Base-by-base conservation (phyloP, 2,113 vertebrate species). In the Chaetodon trifascialis region DNA sequence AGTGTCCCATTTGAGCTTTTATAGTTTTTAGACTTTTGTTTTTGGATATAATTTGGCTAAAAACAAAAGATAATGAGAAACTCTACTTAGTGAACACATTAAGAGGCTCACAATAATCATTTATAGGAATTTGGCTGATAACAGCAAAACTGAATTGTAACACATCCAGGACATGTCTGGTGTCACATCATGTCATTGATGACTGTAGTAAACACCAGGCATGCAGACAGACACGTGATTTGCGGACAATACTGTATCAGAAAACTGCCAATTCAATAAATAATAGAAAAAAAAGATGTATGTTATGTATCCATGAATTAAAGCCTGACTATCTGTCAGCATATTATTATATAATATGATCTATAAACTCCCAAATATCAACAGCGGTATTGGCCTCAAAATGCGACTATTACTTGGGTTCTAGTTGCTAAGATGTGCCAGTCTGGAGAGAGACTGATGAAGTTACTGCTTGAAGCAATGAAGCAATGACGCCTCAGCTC, bases 401-500 rank as follows among this genome's bases (percentile, higher is more conserved):
- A 44, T 7, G 10, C 30, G 10, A 14, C 9, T 4, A 34, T 21
- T 4, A 36, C 11, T 16, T 21, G 19, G 40, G 25, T 30, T 63
- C 1, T 10, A 34, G 44, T 44, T 3, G 42, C 30, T 30, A 3
- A 3, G 30, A 11, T 19, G 44, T 19, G 12, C 51, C 66, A 49
- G 42, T 51, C 30, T 30, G 30, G 30, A 30, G 30, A 30, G 23
- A 5, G 11, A 58, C 52, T 58, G 34, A 71, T 58, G 16, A 51
- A 65, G 54, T 4, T 46, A 44, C 47, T 60, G 34, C 19, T 47
- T 78, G n/a, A n/a, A n/a, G n/a, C 30, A 73, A 23, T 38, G 52
- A 36, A 58, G 38, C 82, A 73, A 23, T 55, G 69, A 78, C 44
- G 11, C 21, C 25, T 62, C 21, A 80, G 40, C 21, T 42, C 15